Percentiles rank a stretch among this genome's conserved stretches.
Conservation (phyloP, 2,888 invertebrate genomes). For the Cataglyphis rosenhaueri region DNA sequence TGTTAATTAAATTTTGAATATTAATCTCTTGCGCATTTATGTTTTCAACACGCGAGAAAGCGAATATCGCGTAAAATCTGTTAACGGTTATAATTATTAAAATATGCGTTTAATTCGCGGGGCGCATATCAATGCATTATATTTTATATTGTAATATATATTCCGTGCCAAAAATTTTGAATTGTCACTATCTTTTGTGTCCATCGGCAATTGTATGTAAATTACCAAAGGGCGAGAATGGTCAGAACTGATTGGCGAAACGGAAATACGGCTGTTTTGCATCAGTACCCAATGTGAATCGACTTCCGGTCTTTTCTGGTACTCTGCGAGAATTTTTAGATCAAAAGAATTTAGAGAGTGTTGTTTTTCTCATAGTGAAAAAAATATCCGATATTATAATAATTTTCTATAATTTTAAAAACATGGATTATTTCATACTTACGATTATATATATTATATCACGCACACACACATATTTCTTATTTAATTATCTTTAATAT, state of each 20-base stretch:
- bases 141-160: slow-evolving; percentile 26
- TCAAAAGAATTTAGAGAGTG: slow-evolving; percentile 61
- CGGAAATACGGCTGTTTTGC: slow-evolving; percentile 80
- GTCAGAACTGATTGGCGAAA: slow-evolving; percentile 80
- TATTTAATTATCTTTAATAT: not conserved
- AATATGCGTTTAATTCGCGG: slow-evolving; percentile 44
- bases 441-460: not conserved
- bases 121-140: slow-evolving; percentile 10
- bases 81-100: slow-evolving; percentile 41
- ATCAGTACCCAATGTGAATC: slow-evolving; percentile 51
- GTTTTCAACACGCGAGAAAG: not conserved
- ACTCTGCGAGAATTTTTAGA: slow-evolving; percentile 42
- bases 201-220: slow-evolving; percentile 66
- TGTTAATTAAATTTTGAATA: slow-evolving; percentile 49
- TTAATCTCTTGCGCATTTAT: slow-evolving; percentile 38
- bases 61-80: slow-evolving; percentile 35
- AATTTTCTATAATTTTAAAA: not conserved
- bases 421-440: not conserved
- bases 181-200: slow-evolving; percentile 28
- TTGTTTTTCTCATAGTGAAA: not conserved
- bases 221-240: slow-evolving; percentile 73
- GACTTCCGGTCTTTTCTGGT: slow-evolving; percentile 31
- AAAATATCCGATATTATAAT: not conserved
- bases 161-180: slow-evolving; percentile 20
- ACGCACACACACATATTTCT: not conserved